phyloP scores from a whole-genome alignment of 2,888 invertebrate genomes.

The Pomacea canaliculata region DNA sequence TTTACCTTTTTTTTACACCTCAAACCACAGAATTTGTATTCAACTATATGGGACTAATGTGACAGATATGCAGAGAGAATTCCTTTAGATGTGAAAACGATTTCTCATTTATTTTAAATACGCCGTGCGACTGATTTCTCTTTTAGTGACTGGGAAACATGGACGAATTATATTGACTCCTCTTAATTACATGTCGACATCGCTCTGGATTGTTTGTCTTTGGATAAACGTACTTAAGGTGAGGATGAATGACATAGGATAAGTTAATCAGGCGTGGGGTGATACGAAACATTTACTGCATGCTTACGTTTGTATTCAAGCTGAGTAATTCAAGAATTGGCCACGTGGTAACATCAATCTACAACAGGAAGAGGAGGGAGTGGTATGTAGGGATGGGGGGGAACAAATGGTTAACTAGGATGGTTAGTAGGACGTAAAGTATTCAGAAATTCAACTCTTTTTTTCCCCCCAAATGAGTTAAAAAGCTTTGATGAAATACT shows the following conservation, averaged over 20 bases:
- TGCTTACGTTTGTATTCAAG: neutral
- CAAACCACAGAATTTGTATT: no score
- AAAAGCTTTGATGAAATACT: no score
- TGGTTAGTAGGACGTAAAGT: neutral
- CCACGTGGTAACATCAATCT: constrained; percentile 19
- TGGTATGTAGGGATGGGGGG: constrained; percentile 2
- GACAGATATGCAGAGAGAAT: no score
- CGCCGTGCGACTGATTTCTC: no score
- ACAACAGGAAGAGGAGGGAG: constrained; percentile 22
- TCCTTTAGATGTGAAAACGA: no score
- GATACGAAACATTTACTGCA: neutral
- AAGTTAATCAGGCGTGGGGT: neutral
- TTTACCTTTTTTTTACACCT: neutral
- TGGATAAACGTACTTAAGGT: neutral
- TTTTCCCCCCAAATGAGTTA: no score
- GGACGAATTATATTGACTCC: constrained; percentile 16
- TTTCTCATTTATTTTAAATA: no score
- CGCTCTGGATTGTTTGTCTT: constrained; percentile 5
- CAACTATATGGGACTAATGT: no score
- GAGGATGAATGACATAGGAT: neutral
- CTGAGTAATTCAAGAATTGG: constrained; percentile 17
- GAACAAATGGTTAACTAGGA: constrained; percentile 4
- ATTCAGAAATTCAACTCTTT: no score
- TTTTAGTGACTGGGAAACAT: neutral
- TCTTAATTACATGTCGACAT: constrained; percentile 15